Base-by-base conservation (phyloP, 2,113 vertebrate genomes). In the Triplophysa dalaica region DNA sequence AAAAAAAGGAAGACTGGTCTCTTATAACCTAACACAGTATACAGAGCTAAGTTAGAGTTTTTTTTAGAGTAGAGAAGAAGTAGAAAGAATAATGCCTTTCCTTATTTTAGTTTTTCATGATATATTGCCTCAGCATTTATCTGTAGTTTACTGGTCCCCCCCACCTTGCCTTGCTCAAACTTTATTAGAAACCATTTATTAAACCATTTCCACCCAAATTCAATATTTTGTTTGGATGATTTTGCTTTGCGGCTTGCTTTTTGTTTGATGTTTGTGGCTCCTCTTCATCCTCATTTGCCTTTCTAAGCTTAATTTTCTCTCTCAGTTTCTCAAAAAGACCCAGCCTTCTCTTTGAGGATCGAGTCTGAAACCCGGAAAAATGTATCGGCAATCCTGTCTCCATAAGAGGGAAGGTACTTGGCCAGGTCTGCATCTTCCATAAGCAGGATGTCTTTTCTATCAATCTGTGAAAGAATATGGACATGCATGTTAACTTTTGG, bases 71-170 rank as follows among this genome's bases (percentile, higher is more conserved):
- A n/a, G n/a, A n/a, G n/a, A n/a, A n/a, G n/a, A n/a, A n/a, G n/a
- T n/a, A n/a, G n/a, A n/a, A n/a, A n/a, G n/a, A n/a, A n/a, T 70
- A 69, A 69, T 48, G 56, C 61, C 61, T 85, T 83, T 78, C 63
- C 73, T 63, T 82, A 17, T 17, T 78, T 45, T 43, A 85, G 79
- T 19, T 82, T 78, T 0, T 81, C 77, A 43, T 79, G 50, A 38
- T 66, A 62, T 77, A 52, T 77, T 22, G 70, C 72, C 10, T 76
- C 19, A 50, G 58, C 60, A 61, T 78, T 41, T 22, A 14, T 48
- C 10, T 26, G 16, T 17, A 84, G n/a, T 50, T 81, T 84, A 69
- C 85, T 78, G 13, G 81, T 87, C 29, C 83, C 79, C 16, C 83
- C 79, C n/a, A 43, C 69, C 73, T 48, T 87, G 73, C 45, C 77